Base-by-base conservation (phyloP, 2,888 invertebrate genomes). In the Agrotis segetum region DNA sequence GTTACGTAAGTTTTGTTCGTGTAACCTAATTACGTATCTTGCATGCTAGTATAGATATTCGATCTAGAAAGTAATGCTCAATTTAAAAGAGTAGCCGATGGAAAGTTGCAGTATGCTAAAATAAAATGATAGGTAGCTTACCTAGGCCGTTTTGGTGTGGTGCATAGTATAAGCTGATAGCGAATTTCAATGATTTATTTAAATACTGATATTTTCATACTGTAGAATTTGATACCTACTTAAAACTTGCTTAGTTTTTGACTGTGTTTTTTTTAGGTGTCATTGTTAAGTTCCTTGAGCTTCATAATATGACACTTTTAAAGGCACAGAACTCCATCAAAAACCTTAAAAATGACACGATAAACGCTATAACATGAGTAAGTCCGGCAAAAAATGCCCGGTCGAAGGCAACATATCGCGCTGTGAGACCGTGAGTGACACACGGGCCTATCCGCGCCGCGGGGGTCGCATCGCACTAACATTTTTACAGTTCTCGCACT, bases 351-450 rank as follows among this genome's bases (percentile, higher is more conserved):
- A 88, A 87, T 88, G 87, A 86, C 87, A 84, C 85, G 85, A 83
- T 85, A 79, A 84, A 86, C 79, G 81, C 83, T 83, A 82, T 70
- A 81, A 80, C 77, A 82, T 81, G 75, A 62, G 74, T 77, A 64
- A 66, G 77, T 69, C 68, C 74, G 82, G 88, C 88, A 88, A 91
- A 89, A 89, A 88, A 88, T 77, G 83, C 70, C 81, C 76, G 82
- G 82, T 85, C 82, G 85, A 85, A 85, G 49, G 47, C 52, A 47
- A 58, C 56, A 84, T 86, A 84, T 88, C 87, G 56, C 40, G 34
- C 34, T 85, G 87, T 92, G 94, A 95, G 94, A 94, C 86, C 85
- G 87, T 92, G 94, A 95, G 94, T 95, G 95, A 95, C 95, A 92
- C 88, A 88, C 89, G 88, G 88, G 89, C 82, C 88, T 88, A 88